Percentiles rank a stretch among this genome's conserved stretches.
phyloP scores from a whole-genome alignment of 2,113 vertebrate species.

The Sorex fumeus region DNA sequence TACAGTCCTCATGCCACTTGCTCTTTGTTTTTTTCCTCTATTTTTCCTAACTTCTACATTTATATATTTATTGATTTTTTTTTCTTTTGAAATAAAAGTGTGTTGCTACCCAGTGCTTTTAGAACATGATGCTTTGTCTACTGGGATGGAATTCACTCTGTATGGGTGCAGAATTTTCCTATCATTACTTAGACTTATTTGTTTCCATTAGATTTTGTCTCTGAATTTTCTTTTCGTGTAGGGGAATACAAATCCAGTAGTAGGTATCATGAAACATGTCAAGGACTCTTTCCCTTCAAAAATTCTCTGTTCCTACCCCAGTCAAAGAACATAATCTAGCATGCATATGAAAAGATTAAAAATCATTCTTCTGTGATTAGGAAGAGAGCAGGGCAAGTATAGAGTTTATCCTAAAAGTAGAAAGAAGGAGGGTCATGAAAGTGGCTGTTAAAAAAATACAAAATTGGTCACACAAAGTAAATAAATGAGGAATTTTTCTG shows the following conservation, averaged over 20 bases:
- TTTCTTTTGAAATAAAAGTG: no score
- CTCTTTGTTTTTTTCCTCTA: background rate
- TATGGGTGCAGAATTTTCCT: background rate
- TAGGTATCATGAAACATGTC: background rate
- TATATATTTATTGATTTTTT: background rate
- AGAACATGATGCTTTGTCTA: background rate
- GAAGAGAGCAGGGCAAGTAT: accelerated
- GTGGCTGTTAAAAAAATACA: background rate
- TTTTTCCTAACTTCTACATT: background rate
- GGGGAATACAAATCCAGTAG: background rate
- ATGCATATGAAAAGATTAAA: background rate
- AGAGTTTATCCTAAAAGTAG: background rate
- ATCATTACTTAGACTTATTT: background rate
- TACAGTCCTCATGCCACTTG: no score
- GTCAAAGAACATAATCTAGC: background rate
- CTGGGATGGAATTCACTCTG: background rate
- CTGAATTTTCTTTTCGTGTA: background rate
- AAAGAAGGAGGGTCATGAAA: background rate
- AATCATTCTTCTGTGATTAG: background rate
- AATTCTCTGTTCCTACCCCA: background rate
- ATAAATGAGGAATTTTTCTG: background rate
- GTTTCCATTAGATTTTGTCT: background rate
- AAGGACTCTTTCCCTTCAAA: background rate
- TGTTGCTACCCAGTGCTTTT: background rate
- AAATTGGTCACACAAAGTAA: background rate